Evolutionary conservation across 2,113 vertebrate genomes (phyloP).

Genomic region (Psittacus erithacus): DNA sequence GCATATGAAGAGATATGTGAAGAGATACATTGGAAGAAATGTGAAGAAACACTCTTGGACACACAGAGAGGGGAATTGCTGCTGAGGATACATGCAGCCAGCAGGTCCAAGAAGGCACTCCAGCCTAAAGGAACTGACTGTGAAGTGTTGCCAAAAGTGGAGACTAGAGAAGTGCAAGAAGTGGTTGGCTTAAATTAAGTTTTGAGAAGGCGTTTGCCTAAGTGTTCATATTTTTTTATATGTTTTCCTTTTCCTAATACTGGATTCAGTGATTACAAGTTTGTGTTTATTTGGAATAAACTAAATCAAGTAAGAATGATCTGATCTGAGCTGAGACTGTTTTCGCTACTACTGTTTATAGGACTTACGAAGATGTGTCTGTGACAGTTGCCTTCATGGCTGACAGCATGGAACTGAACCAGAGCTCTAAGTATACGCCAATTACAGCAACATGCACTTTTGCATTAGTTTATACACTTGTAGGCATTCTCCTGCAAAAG

Average conservation of each 20-base stretch:
- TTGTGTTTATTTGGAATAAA: background rate
- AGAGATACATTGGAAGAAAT: background rate
- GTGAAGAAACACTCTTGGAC: background rate
- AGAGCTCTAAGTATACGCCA: background rate
- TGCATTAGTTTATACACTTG: background rate
- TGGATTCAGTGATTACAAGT: background rate
- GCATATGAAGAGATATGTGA: background rate
- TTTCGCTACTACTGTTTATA: background rate
- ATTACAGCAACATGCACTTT: background rate
- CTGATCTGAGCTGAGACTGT: background rate
- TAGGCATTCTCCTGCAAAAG: background rate
- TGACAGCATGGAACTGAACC: background rate
- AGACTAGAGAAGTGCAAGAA: background rate
- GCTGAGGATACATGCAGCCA: background rate
- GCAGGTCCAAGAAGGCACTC: background rate
- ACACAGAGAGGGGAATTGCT: accelerated
- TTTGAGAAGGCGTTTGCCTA: background rate
- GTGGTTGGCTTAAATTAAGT: background rate
- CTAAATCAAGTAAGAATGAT: background rate
- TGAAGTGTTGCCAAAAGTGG: background rate
- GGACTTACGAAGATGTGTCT: background rate
- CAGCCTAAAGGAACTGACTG: background rate
- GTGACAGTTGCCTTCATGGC: background rate
- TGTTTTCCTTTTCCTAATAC: background rate
- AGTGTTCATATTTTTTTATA: background rate